Base-by-base conservation (phyloP, 1,140 invertebrate species). In the Conopomorpha cramerella region DNA sequence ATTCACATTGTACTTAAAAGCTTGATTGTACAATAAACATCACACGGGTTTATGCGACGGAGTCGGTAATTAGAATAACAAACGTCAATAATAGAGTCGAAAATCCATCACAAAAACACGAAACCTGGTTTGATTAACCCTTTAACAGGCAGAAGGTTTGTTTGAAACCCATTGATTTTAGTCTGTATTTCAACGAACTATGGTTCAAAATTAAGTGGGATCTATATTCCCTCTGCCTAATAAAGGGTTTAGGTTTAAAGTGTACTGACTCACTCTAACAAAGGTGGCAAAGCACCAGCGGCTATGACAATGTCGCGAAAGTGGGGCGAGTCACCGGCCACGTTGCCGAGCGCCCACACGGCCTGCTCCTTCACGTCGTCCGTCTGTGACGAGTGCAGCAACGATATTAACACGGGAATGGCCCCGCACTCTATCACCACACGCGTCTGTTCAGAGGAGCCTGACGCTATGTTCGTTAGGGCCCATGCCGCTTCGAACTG, bases 401-500 rank as follows among this genome's bases (percentile, higher is more conserved):
- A 84, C 30, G n/a, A n/a, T n/a, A 99, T 78, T 77, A 99, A 99
- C 30, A 93, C 82, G 34, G 96, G 96, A 28, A 99, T 96, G 36
- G 97, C 96, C 51, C 95, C 92, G 29, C 93, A 93, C 46, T 85
- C 81, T 2, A 99, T 95, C 15, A 99, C 96, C 71, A 95, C 80
- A 59, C 96, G 93, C 13, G 97, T 99, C 81, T 99, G 97, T 49
- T 85, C 82, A 0, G 95, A 96, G 29, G 94, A 98, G 33, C 97
- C 97, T 33, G 93, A 97, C 2, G 97, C 97, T 59, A 99, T 99
- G 65, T 99, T 99, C 46, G 97, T 99, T 40, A 99, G 79, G 30
- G 96, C 97, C 97, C 97, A 99, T 10, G 96, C 95, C 41, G 96
- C 95, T 82, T 99, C 97, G 77, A 99, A 99, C 77, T 99, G 96